Percentiles rank a stretch among this genome's conserved stretches.
Evolutionary conservation across 2,888 invertebrate species (phyloP).

Genomic region (Plebejus anna): DNA sequence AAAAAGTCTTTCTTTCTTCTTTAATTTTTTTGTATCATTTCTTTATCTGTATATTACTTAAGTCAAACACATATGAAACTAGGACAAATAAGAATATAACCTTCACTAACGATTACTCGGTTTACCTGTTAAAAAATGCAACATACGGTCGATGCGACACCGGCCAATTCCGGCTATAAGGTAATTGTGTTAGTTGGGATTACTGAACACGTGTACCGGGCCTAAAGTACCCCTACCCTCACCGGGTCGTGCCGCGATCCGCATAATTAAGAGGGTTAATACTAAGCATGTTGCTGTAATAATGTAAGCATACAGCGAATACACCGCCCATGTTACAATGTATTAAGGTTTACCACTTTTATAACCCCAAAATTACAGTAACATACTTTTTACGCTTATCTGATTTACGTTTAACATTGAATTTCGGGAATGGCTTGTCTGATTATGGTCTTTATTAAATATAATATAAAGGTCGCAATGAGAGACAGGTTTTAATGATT

Average conservation of each 20-base stretch:
- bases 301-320: slow-evolving; percentile 48
- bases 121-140: neutral
- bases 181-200: slow-evolving; percentile 28
- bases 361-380: neutral
- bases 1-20: too few species aligned
- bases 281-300: slow-evolving; percentile 75
- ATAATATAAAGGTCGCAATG: too few species aligned
- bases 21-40: too few species aligned
- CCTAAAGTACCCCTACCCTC: neutral
- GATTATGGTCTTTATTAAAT: neutral
- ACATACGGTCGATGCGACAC: slow-evolving; percentile 3
- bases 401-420: neutral
- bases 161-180: slow-evolving; percentile 2
- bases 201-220: slow-evolving; percentile 3
- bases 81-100: too few species aligned
- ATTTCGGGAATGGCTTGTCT: neutral
- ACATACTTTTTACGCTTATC: neutral
- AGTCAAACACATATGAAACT: too few species aligned
- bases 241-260: slow-evolving; percentile 50
- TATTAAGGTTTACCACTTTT: neutral
- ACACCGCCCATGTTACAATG: neutral
- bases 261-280: slow-evolving; percentile 74
- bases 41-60: too few species aligned
- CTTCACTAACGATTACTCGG: neutral
- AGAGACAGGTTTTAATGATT: too few species aligned